Percentiles rank a stretch among this genome's conserved stretches.
Conservation (phyloP, 2,113 vertebrate genomes). For the Onychorhynchus coronatus region DNA sequence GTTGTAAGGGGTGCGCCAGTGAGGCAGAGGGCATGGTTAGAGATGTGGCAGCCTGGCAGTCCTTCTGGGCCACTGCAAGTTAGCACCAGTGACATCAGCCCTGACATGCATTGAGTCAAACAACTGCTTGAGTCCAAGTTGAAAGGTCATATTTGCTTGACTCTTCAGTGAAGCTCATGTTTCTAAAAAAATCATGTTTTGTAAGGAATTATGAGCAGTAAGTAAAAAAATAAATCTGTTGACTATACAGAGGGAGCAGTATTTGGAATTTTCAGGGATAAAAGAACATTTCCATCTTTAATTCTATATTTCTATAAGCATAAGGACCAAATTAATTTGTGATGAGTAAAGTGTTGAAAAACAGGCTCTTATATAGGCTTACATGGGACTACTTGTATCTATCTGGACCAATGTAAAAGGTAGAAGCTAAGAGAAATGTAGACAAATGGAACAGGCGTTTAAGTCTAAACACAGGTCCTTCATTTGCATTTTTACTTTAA, state of each 20-base stretch:
- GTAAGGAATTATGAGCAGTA: not conserved
- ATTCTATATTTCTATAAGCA: not conserved
- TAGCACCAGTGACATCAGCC: not conserved
- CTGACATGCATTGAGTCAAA: not conserved
- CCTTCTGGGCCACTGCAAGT: not conserved
- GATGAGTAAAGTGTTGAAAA: not conserved
- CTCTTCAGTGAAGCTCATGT: not conserved
- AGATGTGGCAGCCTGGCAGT: rapidly evolving
- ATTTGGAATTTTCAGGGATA: not conserved
- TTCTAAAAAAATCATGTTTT: not conserved
- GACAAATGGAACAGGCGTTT: not conserved
- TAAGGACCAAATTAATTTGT: not conserved
- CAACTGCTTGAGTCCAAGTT: not conserved
- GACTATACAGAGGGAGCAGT: not conserved
- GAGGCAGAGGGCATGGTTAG: not conserved
- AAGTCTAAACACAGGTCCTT: not conserved
- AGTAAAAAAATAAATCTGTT: not conserved
- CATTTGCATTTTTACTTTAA: not conserved
- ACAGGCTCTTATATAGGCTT: not conserved
- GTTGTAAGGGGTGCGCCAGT: not conserved
- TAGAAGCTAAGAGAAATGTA: not conserved
- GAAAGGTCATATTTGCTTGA: not conserved
- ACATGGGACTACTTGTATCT: not conserved
- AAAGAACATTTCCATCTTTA: not conserved
- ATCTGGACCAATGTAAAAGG: not conserved